Percentiles rank a stretch among this genome's conserved stretches.
phyloP scores from a whole-genome alignment of 2,888 invertebrate genomes.

The Chrysolina americana region DNA sequence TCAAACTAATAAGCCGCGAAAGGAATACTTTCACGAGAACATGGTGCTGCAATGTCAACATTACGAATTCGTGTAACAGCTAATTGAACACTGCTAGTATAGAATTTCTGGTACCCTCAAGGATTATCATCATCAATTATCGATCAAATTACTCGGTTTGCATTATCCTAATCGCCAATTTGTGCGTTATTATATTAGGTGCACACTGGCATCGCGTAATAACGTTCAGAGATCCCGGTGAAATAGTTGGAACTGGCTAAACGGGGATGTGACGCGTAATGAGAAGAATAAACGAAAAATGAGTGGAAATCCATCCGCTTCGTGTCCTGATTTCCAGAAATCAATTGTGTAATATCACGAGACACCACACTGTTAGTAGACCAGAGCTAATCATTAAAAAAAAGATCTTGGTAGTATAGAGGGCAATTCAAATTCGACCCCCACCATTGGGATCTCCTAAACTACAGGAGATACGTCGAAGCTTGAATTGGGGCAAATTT shows the following conservation, averaged over 20 bases:
- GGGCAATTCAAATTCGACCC: no score
- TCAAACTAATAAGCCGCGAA: not conserved
- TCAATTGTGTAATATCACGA: no score
- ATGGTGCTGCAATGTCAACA: constrained; percentile 3
- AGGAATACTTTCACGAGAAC: not conserved
- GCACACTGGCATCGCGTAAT: constrained; percentile 32
- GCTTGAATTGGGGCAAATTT: no score
- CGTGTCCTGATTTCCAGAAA: no score
- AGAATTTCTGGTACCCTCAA: constrained; percentile 36
- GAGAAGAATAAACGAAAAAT: not conserved
- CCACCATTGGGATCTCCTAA: no score
- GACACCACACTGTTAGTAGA: no score
- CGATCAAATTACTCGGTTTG: constrained; percentile 39
- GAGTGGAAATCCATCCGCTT: no score
- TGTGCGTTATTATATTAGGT: constrained; percentile 42
- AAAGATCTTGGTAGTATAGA: no score
- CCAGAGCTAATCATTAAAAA: no score
- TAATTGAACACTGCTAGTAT: constrained; percentile 13
- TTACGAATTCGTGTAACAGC: constrained; percentile 4
- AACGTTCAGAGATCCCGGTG: constrained; percentile 12
- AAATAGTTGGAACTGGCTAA: not conserved
- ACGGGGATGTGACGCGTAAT: not conserved
- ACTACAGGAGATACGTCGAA: no score
- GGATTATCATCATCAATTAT: constrained; percentile 36
- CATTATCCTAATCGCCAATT: constrained; percentile 41